phyloP scores from a whole-genome alignment of 1,140 invertebrate genomes.

The Macrocentrus cingulum region DNA sequence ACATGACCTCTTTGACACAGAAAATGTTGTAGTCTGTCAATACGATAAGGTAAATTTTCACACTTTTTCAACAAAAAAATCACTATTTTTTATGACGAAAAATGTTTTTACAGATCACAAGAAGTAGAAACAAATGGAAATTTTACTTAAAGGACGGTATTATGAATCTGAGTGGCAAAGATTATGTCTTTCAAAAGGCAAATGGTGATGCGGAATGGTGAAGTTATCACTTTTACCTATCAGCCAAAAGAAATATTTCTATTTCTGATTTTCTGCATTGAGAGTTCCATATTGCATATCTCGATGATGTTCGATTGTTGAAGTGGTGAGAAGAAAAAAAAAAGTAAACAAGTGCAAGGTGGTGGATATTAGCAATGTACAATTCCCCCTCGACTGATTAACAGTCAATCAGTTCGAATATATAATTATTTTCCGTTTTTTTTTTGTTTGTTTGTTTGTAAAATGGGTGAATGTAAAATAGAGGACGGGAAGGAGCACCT shows the following conservation, averaged over 20 bases:
- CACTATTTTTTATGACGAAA: conserved; percentile 22
- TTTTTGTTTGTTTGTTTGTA: conserved; percentile 9
- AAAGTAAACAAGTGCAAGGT: conserved; percentile 21
- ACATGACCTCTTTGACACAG: conserved; percentile 92
- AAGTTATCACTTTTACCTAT: conserved; percentile 32
- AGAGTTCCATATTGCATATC: neutral
- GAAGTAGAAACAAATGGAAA: conserved; percentile 98
- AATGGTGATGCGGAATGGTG: conserved; percentile 99
- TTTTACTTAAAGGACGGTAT: conserved; percentile 99
- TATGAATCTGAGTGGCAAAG: conserved; percentile 97
- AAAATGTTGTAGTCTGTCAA: conserved; percentile 98
- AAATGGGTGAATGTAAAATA: conserved; percentile 8
- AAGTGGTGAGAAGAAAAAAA: conserved; percentile 18
- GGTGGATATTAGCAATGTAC: conserved; percentile 24
- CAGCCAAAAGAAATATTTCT: neutral
- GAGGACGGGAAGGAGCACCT: neutral
- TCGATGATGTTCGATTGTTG: neutral
- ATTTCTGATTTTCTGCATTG: neutral
- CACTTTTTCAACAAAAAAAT: conserved; percentile 21
- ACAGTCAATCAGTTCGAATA: conserved; percentile 11
- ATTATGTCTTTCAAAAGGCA: conserved; percentile 98
- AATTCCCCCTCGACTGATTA: conserved; percentile 24
- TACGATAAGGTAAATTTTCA: conserved; percentile 85
- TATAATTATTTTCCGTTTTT: conserved; percentile 14
- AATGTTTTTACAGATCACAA: conserved; percentile 76